Evolutionary conservation across 2,888 invertebrate species (phyloP).

Genomic region (Drosophila buzzatii): DNA sequence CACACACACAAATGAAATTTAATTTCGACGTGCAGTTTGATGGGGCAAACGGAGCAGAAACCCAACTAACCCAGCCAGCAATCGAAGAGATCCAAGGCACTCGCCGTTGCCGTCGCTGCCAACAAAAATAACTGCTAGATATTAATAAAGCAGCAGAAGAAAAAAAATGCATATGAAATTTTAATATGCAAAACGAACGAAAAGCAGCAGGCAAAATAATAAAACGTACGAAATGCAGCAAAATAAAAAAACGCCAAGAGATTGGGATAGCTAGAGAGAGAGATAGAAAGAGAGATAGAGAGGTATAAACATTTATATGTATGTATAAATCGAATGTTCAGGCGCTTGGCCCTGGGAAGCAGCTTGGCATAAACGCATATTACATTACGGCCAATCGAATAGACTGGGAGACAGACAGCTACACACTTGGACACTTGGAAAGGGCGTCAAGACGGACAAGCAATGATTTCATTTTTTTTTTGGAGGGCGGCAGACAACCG

Average conservation of each 20-base stretch:
- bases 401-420: conserved; percentile 35
- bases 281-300: conserved; percentile 19
- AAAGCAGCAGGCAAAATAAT: conserved; percentile 55
- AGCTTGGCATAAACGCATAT: conserved; percentile 59
- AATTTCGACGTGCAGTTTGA: conserved; percentile 75
- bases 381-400: conserved; percentile 70
- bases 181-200: conserved; percentile 78
- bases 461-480: conserved; percentile 42
- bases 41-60: conserved; percentile 75
- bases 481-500: conserved; percentile 47
- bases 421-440: conserved; percentile 25
- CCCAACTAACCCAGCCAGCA: conserved; percentile 64
- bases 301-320: conserved; percentile 16
- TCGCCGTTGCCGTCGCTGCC: conserved; percentile 36
- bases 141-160: conserved; percentile 69
- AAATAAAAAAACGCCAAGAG: conserved; percentile 40
- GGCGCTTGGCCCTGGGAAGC: conserved; percentile 48
- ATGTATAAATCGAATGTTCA: conserved; percentile 52
- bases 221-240: conserved; percentile 71
- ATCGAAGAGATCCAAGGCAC: conserved; percentile 50
- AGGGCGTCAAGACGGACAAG: conserved; percentile 16
- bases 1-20: conserved; percentile 64
- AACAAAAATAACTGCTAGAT: conserved; percentile 79
- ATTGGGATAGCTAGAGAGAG: conserved; percentile 2
- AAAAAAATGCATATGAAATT: conserved; percentile 78